Evolutionary conservation across 2,113 vertebrate genomes (phyloP).

Genomic region (Polyodon spathula): DNA sequence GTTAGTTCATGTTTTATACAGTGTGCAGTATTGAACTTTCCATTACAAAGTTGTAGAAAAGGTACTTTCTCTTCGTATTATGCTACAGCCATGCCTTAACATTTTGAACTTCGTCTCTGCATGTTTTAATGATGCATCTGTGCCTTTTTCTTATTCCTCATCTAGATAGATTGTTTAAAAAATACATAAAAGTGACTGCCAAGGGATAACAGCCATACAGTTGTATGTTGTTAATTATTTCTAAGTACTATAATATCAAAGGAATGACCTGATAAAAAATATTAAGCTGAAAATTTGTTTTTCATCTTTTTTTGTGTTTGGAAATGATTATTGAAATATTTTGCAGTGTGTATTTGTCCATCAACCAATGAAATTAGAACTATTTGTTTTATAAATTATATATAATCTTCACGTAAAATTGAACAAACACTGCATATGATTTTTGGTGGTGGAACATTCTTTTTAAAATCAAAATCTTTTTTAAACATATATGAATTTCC

Average conservation of each 20-base stretch:
- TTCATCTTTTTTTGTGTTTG: too few relatives aligned
- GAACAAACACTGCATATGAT: too few relatives aligned
- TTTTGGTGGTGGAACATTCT: too few relatives aligned
- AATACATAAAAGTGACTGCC: slow-evolving; percentile 49
- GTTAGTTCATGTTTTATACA: slow-evolving; percentile 97
- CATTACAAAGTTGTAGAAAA: slow-evolving; percentile 38
- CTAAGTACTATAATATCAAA: slow-evolving; percentile 24
- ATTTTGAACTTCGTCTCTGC: slow-evolving; percentile 39
- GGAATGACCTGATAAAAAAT: too few relatives aligned
- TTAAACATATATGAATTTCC: too few relatives aligned
- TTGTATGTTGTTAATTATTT: slow-evolving; percentile 36
- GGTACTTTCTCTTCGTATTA: slow-evolving; percentile 13
- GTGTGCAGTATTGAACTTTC: slow-evolving; percentile 37
- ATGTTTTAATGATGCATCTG: slow-evolving; percentile 46
- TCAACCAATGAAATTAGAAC: too few relatives aligned
- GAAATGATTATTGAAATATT: too few relatives aligned
- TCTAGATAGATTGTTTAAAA: slow-evolving; percentile 42
- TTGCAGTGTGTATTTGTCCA: too few relatives aligned
- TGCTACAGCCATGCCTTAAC: slow-evolving; percentile 39
- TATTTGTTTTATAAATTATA: too few relatives aligned
- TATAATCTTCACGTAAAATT: too few relatives aligned
- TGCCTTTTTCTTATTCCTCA: slow-evolving; percentile 44
- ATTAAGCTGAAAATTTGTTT: not conserved
- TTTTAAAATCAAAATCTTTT: too few relatives aligned
- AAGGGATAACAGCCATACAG: slow-evolving; percentile 45